A percentile compares a stretch with the other conserved stretches of the same genome.
Evolutionary conservation across 1,140 invertebrate species (phyloP).

Genomic region (Drosophila ananassae): DNA sequence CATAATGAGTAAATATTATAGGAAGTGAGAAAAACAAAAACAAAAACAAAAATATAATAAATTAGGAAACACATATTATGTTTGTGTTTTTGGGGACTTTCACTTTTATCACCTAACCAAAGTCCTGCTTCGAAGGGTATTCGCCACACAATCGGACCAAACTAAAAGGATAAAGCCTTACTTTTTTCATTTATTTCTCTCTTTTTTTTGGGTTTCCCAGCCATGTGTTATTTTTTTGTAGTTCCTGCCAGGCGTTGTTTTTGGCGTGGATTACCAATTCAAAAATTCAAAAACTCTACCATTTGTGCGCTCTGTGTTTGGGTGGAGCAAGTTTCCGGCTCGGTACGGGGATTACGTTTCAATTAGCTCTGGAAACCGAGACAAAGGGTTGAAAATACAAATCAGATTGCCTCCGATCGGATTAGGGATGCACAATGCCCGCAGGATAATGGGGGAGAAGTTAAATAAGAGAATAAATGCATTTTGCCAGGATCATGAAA

Average conservation of each 20-base stretch:
- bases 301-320: conserved; percentile 27
- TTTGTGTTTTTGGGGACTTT: not conserved
- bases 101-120: not conserved
- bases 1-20: conserved; percentile 34
- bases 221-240: conserved; percentile 1
- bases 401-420: not conserved
- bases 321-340: conserved; percentile 38
- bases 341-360: conserved; percentile 57
- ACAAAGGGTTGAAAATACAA: conserved; percentile 16
- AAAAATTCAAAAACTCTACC: conserved; percentile 38
- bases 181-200: conserved; percentile 8
- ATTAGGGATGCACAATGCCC: not conserved
- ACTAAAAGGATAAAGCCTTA: conserved; percentile 20
- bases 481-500: not conserved
- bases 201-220: conserved; percentile 11
- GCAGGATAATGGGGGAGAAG: not conserved
- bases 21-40: not conserved
- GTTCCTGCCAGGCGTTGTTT: conserved; percentile 8
- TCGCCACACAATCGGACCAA: conserved; percentile 29
- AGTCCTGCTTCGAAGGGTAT: conserved; percentile 13
- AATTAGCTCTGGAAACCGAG: conserved; percentile 41
- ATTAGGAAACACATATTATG: not conserved
- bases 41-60: not conserved
- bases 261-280: conserved; percentile 69
- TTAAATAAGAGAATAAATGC: not conserved